Conservation (phyloP, 1,140 invertebrate species). For the Ceratosolen solmsi region DNA sequence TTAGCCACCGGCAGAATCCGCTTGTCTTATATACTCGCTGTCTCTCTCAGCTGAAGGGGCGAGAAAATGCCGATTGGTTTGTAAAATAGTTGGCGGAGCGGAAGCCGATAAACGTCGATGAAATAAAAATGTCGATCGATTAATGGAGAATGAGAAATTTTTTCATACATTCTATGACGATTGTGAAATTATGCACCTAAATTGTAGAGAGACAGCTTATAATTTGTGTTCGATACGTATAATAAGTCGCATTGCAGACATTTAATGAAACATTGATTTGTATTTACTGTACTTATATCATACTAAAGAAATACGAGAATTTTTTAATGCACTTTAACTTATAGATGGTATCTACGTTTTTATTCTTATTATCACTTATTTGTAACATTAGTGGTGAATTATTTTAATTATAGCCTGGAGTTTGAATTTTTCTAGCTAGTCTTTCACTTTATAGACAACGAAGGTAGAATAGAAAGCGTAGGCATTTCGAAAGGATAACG, state of each 20-base stretch:
- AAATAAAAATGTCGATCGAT: constrained; percentile 24
- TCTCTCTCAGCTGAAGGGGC: background rate
- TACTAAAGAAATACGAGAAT: background rate
- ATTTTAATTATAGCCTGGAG: background rate
- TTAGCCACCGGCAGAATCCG: no score
- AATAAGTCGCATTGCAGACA: background rate
- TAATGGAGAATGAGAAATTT: background rate
- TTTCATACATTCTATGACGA: background rate
- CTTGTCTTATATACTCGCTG: background rate
- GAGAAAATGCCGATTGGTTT: constrained; percentile 22
- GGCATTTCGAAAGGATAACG: no score
- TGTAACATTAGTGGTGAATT: background rate
- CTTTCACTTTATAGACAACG: background rate
- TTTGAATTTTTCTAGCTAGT: background rate
- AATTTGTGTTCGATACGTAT: background rate
- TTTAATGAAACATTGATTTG: background rate
- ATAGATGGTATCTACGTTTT: background rate
- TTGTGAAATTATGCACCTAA: background rate
- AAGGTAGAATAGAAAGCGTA: no score
- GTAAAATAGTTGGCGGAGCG: background rate
- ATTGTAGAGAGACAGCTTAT: background rate
- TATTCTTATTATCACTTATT: background rate
- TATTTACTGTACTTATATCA: background rate
- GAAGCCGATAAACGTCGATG: background rate
- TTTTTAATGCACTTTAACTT: no score